Conservation (phyloP, 1,140 invertebrate species). For the Oncopeltus fasciatus region DNA sequence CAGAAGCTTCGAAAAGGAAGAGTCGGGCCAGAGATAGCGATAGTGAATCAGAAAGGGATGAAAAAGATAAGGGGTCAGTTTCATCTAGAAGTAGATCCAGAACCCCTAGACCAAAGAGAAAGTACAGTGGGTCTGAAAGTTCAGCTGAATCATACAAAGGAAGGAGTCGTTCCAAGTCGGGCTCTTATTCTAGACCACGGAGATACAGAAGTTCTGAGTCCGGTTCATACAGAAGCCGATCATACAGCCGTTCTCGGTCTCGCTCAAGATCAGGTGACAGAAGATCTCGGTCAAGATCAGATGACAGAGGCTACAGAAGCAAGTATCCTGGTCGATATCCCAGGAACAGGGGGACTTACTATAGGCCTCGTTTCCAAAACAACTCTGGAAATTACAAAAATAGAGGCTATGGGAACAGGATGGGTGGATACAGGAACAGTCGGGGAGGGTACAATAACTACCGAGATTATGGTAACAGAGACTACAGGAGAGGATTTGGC, state of each 20-base stretch:
- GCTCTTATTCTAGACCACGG: conserved; percentile 24
- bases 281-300: conserved; percentile 41
- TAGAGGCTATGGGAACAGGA: conserved; percentile 30
- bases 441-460: conserved; percentile 32
- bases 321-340: conserved; percentile 37
- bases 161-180: conserved; percentile 18
- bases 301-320: conserved; percentile 38
- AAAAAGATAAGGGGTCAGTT: conserved; percentile 27
- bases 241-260: conserved; percentile 44
- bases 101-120: conserved; percentile 27
- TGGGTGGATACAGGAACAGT: conserved; percentile 28
- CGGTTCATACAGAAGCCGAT: conserved; percentile 29
- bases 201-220: conserved; percentile 35
- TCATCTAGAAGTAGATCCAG: conserved; percentile 37
- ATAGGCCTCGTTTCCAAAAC: conserved; percentile 53
- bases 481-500: conserved; percentile 17
- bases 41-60: conserved; percentile 22
- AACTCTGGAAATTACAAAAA: conserved; percentile 34
- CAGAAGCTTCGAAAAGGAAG: conserved; percentile 22
- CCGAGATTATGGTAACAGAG: conserved; percentile 22
- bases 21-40: conserved; percentile 24
- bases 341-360: conserved; percentile 54
- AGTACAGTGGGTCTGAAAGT: conserved; percentile 14
- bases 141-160: conserved; percentile 12
- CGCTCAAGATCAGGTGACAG: conserved; percentile 32